Evolutionary conservation across 2,888 invertebrate species (phyloP), one percentile per base, ranked within the genome.

Genomic region (Dyspetes luteomarginatus): DNA sequence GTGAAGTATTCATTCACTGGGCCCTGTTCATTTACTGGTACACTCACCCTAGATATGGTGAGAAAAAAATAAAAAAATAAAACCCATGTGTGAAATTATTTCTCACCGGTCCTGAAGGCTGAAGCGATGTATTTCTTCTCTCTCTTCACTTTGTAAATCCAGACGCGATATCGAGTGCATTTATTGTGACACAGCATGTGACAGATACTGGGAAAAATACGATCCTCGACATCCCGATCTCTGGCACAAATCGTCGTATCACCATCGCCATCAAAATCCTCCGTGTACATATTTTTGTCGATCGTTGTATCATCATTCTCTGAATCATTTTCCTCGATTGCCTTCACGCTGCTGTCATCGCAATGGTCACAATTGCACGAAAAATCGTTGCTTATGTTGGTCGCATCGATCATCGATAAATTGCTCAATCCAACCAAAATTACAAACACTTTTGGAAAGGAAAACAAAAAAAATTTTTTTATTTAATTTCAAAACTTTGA

Each of bases 181-280:
- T 83, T 82, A 83, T 91, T 91, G 79, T 86, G 80, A 82, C 91
- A 91, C 19, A 86, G 83, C 91, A 91, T 91, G 77, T 91, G 89
- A 83, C 91, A 91, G 30, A 90, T 82, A 75, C 88, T 91, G 4
- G 87, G 82, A 64, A 91, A 91, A 3, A 87, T 86, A 73, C 87
- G 87, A 84, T 91, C 89, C 30, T 85, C 83, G 65, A 78, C 81
- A 67, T 90, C 87, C 2, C 89, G 88, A 87, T 88, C 87, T 17
- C 89, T 84, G n/a, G 91, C 91, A 82, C 91, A 91, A 78, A 91
- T 90, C 41, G 86, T 87, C 48, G 79, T 81, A 84, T 87, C 82
- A 17, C 87, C 90, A 73, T 90, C 86, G 7, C 83, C 86, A 69
- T 90, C 88, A n/a, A 55, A 78, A 77, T 89, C 89, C 72, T 90